These are phyloP conservation scores for Heliconius hewitsoni DNA, from an alignment of 1,140 invertebrate species.

Conservation along the genomic window DNA sequence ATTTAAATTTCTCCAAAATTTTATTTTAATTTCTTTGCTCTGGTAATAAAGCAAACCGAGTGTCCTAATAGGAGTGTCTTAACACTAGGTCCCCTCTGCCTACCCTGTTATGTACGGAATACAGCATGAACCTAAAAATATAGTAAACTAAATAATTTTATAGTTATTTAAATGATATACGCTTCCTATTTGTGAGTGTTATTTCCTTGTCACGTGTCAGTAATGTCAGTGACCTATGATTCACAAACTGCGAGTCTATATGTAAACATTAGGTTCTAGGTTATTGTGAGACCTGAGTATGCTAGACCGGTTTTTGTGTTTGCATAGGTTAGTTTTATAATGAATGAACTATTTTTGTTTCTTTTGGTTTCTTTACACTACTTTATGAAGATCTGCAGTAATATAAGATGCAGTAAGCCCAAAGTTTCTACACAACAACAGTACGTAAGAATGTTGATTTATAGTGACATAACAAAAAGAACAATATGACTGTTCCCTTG, in stretches of 20 bases:
- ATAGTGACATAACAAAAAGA: not conserved
- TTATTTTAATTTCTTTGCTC: too few relatives aligned
- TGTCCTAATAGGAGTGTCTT: too few relatives aligned
- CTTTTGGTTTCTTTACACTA: too few relatives aligned
- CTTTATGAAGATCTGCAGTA: too few relatives aligned
- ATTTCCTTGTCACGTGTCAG: slow-evolving; percentile 8
- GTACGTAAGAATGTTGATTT: not conserved
- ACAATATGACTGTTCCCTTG: not conserved
- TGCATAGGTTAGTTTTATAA: not conserved
- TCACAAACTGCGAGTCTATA: not conserved
- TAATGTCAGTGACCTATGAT: slow-evolving; percentile 28
- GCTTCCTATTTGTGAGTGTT: not conserved
- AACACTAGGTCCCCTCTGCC: too few relatives aligned
- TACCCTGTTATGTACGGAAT: too few relatives aligned
- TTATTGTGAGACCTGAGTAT: not conserved
- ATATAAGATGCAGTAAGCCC: too few relatives aligned
- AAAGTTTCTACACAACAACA: not conserved
- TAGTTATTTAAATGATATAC: not conserved
- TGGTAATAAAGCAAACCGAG: too few relatives aligned
- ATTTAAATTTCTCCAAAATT: too few relatives aligned
- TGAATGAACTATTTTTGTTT: not conserved
- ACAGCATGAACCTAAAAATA: too few relatives aligned
- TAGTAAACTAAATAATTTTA: too few relatives aligned
- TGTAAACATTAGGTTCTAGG: not conserved
- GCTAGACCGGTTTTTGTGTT: slow-evolving; percentile 21